Percentiles rank a stretch among this genome's conserved stretches.
phyloP scores from a whole-genome alignment of 92 coral and sea anemone species.

The Chrysogorgia sp. region DNA sequence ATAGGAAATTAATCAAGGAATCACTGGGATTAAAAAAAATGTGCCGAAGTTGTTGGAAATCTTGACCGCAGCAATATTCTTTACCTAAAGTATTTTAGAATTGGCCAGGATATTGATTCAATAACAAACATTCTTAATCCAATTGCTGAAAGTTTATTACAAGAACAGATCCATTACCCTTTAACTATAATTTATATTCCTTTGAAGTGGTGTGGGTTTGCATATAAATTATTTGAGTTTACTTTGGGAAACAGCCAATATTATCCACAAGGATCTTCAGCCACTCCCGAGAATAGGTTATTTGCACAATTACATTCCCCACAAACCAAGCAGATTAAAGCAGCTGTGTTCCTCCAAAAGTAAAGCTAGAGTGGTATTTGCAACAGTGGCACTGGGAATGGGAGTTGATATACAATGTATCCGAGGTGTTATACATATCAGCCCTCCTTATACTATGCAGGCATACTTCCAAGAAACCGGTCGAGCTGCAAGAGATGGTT shows the following conservation, averaged over 20 bases:
- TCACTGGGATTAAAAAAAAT: slow-evolving; percentile 25
- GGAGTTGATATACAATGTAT: slow-evolving; percentile 51
- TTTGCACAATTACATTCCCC: too few relatives aligned
- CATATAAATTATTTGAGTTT: slow-evolving; percentile 12
- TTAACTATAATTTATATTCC: slow-evolving; percentile 31
- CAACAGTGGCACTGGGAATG: slow-evolving; percentile 70
- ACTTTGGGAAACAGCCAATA: slow-evolving; percentile 7
- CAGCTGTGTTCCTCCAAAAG: slow-evolving; percentile 37
- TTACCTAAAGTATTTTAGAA: slow-evolving; percentile 33
- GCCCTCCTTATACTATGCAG: slow-evolving; percentile 55
- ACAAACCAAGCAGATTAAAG: slow-evolving; percentile 44
- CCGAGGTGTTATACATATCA: slow-evolving; percentile 46
- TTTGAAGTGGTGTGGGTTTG: slow-evolving; percentile 41
- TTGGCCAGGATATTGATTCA: slow-evolving; percentile 35
- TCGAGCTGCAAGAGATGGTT: slow-evolving; percentile 60
- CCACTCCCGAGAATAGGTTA: slow-evolving; percentile 11
- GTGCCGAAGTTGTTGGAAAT: slow-evolving; percentile 29
- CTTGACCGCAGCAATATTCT: slow-evolving; percentile 47
- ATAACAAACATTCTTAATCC: slow-evolving; percentile 36
- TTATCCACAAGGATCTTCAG: slow-evolving; percentile 10
- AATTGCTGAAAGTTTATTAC: slow-evolving; percentile 39
- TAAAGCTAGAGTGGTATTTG: slow-evolving; percentile 59
- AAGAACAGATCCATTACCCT: slow-evolving; percentile 28
- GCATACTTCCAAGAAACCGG: slow-evolving; percentile 69
- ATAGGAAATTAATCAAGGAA: slow-evolving; percentile 24